Percentiles rank a stretch among this genome's conserved stretches.
Conservation (phyloP, 2,888 invertebrate species). For the Limnephilus auricula region DNA sequence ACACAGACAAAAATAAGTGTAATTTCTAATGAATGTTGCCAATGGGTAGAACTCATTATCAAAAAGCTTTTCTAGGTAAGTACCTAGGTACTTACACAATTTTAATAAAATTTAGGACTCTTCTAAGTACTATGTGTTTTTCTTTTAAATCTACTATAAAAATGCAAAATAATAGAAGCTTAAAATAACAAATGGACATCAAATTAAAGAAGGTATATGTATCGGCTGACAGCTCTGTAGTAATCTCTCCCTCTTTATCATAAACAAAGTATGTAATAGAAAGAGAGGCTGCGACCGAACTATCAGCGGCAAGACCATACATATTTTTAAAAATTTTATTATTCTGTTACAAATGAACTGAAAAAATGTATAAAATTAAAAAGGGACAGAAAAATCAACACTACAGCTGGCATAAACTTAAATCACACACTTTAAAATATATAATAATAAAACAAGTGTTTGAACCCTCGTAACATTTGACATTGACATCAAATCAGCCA, state of each 20-base stretch:
- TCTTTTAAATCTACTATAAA: slow-evolving; percentile 8
- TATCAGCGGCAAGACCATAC: background rate
- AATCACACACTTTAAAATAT: background rate
- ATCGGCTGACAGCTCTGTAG: background rate
- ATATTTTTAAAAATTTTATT: background rate
- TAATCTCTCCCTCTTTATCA: background rate
- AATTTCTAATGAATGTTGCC: slow-evolving; percentile 28
- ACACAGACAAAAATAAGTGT: background rate
- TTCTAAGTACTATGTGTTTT: slow-evolving; percentile 11
- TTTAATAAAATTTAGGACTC: slow-evolving; percentile 2
- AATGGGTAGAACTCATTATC: background rate
- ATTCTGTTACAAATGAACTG: background rate
- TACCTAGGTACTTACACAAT: slow-evolving; percentile 18
- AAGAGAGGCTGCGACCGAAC: background rate
- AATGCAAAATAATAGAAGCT: background rate
- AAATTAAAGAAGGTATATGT: background rate
- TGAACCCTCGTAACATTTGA: background rate
- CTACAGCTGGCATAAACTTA: background rate
- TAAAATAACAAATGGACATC: background rate
- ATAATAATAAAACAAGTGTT: slow-evolving; percentile 2
- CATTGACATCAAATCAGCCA: background rate
- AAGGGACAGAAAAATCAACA: background rate
- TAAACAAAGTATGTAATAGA: background rate
- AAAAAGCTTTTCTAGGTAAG: slow-evolving; percentile 31
- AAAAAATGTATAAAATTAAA: background rate